Base-by-base conservation (phyloP, 1,140 invertebrate genomes). In the Dendrolimus kikuchii region DNA sequence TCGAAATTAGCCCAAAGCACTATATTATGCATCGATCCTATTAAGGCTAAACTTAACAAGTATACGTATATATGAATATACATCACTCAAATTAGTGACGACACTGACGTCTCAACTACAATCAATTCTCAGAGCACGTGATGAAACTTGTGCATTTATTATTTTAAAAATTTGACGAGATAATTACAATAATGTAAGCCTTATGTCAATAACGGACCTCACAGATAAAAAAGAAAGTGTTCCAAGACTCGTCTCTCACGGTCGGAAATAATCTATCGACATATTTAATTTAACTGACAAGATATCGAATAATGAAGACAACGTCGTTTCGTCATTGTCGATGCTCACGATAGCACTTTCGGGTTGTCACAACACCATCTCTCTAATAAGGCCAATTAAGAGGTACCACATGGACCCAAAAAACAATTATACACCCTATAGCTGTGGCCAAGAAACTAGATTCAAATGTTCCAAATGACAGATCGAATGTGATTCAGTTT, bases 261-360 rank as follows among this genome's bases (percentile, higher is more conserved):
- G 75, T 70, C 75, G 58, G 68, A 74, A 81, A 78, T 86, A 82
- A 84, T 83, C 74, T 84, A 86, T 86, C 81, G 82, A 82, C 80
- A 82, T 80, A 81, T 86, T 83, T 84, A 84, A 83, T 78, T 83
- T 83, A 81, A 78, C 83, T 84, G 83, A 86, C 83, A 84, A 77
- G 77, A 81, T 80, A 80, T 84, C 83, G 83, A 76, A 84, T 82
- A 81, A 86, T 83, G 75, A 86, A 86, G 82, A 86, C 81, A 82
- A 81, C 77, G 77, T 80, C 83, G 82, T 86, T 86, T 86, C 83
- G 83, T 86, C 83, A 84, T 84, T 84, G 83, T 86, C 77, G 82
- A 86, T 86, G 77, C 67, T 64, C 81, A 86, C 81, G 82, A 86
- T 86, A 86, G 77, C 81, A 83, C 82, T 84, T 76, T 81, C 71